Base-by-base conservation (phyloP, 2,797 vertebrate genomes). In the Lophius americanus region DNA sequence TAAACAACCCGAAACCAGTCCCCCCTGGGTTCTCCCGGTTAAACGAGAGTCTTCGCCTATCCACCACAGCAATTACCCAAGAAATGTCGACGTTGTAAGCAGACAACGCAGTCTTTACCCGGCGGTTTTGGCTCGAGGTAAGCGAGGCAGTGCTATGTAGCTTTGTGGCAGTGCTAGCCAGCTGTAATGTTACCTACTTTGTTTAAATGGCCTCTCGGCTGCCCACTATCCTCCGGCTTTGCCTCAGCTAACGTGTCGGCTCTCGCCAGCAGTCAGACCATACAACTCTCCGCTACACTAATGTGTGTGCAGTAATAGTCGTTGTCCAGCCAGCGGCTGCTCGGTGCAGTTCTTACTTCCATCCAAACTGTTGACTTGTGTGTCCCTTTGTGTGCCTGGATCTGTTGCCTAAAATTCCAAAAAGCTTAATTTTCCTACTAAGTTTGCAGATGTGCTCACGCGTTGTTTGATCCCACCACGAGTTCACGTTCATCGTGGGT, bases 91-190 rank as follows among this genome's bases (percentile, higher is more conserved):
- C 64, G 79, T 77, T 92, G 85, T 93, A 78, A 89, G 78, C 61
- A 65, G 81, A 88, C 77, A 49, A 87, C 84, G 82, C 75, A 81
- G 83, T 89, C 86, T 90, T 92, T 88, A 85, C 85, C 89, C 91
- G 91, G 93, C 86, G 92, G 87, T 91, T 93, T 93, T 72, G 87
- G 92, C 89, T 93, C 85, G 91, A 93, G 94, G 94, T 95, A 92
- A 95, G 94, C 81, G 82, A 85, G 77, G 52, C 48, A 82, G 82
- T 74, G 83, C 88, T 85, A 79, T 79, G 44, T 79, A 85, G 85
- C 82, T 78, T 43, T 70, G 62, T 54, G 81, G 82, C 75, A 52
- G 37, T 13, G 78, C 73, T 91, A 90, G 73, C 84, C 90, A 91
- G 87, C 89, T 90, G 90, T 82, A 87, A 68, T 39, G 56, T 79